Evolutionary conservation across 2,888 invertebrate genomes (phyloP).

Genomic region (Geotrupes spiniger): DNA sequence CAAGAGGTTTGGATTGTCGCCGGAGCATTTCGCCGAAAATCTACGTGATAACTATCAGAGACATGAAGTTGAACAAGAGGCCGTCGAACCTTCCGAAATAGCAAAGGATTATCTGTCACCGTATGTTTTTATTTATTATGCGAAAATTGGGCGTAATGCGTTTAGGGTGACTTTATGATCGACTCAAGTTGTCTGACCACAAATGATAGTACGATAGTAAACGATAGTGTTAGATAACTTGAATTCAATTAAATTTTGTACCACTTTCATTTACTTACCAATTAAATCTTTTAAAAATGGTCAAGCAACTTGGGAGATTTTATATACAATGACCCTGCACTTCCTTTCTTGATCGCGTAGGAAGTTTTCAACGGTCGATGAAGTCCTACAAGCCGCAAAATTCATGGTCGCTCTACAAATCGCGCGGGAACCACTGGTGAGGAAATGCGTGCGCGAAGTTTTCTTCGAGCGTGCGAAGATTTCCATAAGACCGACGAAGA

Average conservation of each 20-base stretch:
- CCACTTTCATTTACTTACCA: too few relatives aligned
- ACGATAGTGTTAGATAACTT: too few relatives aligned
- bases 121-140: slow-evolving; percentile 39
- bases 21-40: slow-evolving; percentile 96
- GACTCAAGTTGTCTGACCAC: too few relatives aligned
- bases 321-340: too few relatives aligned
- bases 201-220: too few relatives aligned
- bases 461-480: slow-evolving; percentile 87
- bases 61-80: slow-evolving; percentile 92
- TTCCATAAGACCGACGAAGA: slow-evolving; percentile 78
- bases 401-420: slow-evolving; percentile 95
- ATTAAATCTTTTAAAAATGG: too few relatives aligned
- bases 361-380: slow-evolving; percentile 70
- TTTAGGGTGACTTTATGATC: too few relatives aligned
- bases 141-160: too few relatives aligned
- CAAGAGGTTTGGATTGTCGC: slow-evolving; percentile 87
- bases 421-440: slow-evolving; percentile 84
- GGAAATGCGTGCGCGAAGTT: slow-evolving; percentile 80
- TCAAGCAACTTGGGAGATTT: too few relatives aligned
- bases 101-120: slow-evolving; percentile 73
- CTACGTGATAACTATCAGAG: slow-evolving; percentile 92
- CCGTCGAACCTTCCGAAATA: slow-evolving; percentile 76
- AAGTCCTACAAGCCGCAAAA: slow-evolving; percentile 85
- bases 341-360: too few relatives aligned
- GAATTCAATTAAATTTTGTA: too few relatives aligned